These are phyloP conservation scores for Carassius gibelio DNA, from an alignment of 2,113 vertebrate genomes.

Conservation along the genomic window DNA sequence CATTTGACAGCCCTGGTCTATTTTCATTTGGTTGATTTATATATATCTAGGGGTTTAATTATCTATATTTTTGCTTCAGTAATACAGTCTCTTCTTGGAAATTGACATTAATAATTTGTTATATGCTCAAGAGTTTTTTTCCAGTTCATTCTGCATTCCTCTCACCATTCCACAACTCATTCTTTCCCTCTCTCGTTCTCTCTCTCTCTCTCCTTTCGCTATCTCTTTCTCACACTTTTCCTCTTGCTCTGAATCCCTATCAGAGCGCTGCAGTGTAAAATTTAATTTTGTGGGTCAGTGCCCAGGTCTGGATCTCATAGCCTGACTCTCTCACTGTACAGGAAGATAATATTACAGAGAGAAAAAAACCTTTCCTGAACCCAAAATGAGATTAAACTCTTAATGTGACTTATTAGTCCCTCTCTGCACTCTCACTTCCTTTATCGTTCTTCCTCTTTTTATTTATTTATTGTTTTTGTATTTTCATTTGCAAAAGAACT, in stretches of 20 bases:
- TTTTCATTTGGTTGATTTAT: background rate
- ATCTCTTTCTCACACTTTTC: background rate
- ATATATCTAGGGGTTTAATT: background rate
- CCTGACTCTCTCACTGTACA: constrained; percentile 9
- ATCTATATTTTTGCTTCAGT: background rate
- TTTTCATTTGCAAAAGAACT: background rate
- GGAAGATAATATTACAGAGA: constrained; percentile 7
- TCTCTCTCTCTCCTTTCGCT: background rate
- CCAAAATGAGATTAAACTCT: constrained; percentile 26
- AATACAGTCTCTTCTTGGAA: background rate
- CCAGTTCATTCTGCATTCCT: constrained; percentile 5
- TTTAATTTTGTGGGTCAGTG: constrained; percentile 40
- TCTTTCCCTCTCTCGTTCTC: background rate
- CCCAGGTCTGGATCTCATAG: constrained; percentile 36
- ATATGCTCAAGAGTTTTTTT: background rate
- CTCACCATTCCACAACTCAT: constrained; percentile 3
- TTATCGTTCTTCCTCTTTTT: background rate
- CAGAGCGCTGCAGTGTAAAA: constrained; percentile 40
- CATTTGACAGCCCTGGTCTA: background rate
- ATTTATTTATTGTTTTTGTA: background rate
- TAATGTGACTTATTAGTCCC: constrained; percentile 31
- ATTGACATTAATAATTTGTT: background rate
- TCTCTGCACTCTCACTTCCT: background rate
- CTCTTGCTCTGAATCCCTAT: constrained; percentile 42
- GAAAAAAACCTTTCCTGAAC: constrained; percentile 21